Evolutionary conservation across 2,888 invertebrate genomes (phyloP), one percentile per base, ranked within the genome.

Genomic region (Lamproptera curius): DNA sequence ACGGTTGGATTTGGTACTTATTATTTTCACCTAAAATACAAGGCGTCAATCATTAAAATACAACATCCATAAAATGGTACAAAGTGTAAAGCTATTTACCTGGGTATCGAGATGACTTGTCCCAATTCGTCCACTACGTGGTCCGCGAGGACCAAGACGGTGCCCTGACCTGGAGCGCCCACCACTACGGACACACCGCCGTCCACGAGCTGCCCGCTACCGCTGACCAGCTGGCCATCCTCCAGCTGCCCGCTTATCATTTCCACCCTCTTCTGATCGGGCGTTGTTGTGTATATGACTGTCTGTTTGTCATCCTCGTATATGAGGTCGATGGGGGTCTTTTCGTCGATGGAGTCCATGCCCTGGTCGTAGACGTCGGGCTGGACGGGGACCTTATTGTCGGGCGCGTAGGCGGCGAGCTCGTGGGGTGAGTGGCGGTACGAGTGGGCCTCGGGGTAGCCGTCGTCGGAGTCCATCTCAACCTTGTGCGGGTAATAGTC

Each of bases 241-340:
- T 89, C 88, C 39, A 88, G 81, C 81, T 92, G 92, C 11, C 92
- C 91, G 56, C 92, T 92, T 70, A 92, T 92, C 80, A 94, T 94
- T 81, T 94, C 94, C 36, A 95, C 91, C 37, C 94, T 91, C 74
- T 94, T 94, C 68, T 94, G 94, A 69, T 94, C 94, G 49, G 92
- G 92, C 9, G 91, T 91, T 51, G 93, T 92, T 42, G 94, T 94
- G 65, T 95, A 95, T 73, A 94, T 94, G 51, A 95, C 94, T 1
- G 94, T 94, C 73, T 95, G 94, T 70, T 94, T 94, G 38, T 94
- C 94, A 65, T 94, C 94, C 69, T 94, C 94, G 77, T 94, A 95
- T 65, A 95, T 95, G 64, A 95, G 85, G 76, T 95, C 94, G 72
- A 94, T 94, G 59, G 94, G 93, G 42, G 89, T 93, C 68, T 92